Conservation (phyloP, 2,888 invertebrate genomes). For the Tuta absoluta region DNA sequence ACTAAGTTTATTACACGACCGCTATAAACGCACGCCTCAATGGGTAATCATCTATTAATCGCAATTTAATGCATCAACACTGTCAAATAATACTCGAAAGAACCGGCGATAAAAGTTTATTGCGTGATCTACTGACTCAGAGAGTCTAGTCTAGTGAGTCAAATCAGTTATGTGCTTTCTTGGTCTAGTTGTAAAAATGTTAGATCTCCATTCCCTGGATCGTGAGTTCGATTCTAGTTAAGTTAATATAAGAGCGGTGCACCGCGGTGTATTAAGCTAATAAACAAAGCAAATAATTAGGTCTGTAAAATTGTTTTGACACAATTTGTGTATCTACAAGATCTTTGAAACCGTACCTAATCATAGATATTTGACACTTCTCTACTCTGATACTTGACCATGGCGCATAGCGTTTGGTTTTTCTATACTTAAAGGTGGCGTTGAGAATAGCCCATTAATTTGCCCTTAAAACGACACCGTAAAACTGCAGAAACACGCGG, state of each 20-base stretch:
- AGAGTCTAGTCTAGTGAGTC: neutral
- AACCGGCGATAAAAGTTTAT: conserved; percentile 69
- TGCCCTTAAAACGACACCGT: conserved; percentile 31
- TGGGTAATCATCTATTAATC: conserved; percentile 76
- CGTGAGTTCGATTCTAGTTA: too few relatives aligned
- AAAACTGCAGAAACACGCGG: conserved; percentile 50
- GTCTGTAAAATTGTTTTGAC: too few relatives aligned
- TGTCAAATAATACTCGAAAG: conserved; percentile 74
- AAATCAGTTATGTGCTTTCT: neutral
- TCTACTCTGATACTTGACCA: too few relatives aligned
- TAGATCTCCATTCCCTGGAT: too few relatives aligned
- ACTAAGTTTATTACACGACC: conserved; percentile 71
- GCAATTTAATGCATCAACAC: conserved; percentile 74
- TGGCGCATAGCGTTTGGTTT: too few relatives aligned
- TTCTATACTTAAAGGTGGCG: neutral
- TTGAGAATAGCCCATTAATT: conserved; percentile 25
- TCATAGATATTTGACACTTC: too few relatives aligned
- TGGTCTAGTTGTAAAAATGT: neutral
- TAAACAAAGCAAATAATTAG: too few relatives aligned
- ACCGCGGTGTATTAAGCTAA: too few relatives aligned
- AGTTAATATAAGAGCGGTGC: too few relatives aligned
- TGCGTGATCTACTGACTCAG: conserved; percentile 39
- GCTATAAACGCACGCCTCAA: conserved; percentile 67
- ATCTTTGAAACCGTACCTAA: too few relatives aligned
- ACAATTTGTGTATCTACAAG: too few relatives aligned